phyloP scores from a whole-genome alignment of 2,113 vertebrate species.

The Prinia subflava region DNA sequence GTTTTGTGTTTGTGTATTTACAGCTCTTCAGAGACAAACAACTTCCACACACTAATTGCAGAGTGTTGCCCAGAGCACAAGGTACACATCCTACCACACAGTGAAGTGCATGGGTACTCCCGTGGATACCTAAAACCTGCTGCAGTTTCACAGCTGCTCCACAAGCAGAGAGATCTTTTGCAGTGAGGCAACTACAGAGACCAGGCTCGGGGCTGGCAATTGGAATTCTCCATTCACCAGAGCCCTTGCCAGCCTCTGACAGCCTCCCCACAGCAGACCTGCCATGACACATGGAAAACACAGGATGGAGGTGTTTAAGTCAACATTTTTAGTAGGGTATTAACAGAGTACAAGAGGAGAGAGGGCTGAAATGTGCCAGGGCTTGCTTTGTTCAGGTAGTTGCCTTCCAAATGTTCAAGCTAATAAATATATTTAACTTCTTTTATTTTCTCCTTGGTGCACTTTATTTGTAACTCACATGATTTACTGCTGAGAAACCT shows the following conservation, averaged over 20 bases:
- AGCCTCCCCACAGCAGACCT: not conserved
- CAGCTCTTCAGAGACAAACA: conserved; percentile 30
- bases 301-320: not conserved
- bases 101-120: not conserved
- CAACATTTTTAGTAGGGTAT: not conserved
- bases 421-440: not conserved
- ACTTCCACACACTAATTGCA: conserved; percentile 29
- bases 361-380: not conserved
- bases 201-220: not conserved
- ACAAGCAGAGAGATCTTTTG: not conserved
- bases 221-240: not conserved
- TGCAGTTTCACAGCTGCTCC: conserved; percentile 23
- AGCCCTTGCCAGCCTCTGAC: not conserved
- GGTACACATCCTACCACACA: not conserved
- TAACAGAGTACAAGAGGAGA: not conserved
- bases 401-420: not conserved
- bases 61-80: not conserved
- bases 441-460: not conserved
- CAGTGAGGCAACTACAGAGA: not conserved
- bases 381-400: not conserved
- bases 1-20: conserved; percentile 22
- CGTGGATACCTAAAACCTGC: not conserved
- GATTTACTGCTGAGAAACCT: conserved; percentile 16
- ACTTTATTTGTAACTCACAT: not conserved
- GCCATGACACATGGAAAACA: not conserved